Percentiles rank a stretch among this genome's conserved stretches.
phyloP scores from a whole-genome alignment of 2,797 vertebrate species.

The Pelochelys cantorii region DNA sequence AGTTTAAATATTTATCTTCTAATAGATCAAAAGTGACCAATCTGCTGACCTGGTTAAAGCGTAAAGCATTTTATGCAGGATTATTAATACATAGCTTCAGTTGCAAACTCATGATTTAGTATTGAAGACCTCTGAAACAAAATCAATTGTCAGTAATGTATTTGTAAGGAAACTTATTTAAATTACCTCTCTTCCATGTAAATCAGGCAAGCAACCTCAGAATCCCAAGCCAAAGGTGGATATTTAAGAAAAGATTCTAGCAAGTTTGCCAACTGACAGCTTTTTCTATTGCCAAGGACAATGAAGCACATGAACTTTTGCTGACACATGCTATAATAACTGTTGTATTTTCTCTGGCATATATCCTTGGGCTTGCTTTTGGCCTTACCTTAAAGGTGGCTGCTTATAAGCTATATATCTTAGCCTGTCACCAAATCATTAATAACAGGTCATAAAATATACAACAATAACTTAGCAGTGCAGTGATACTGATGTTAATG shows the following conservation, averaged over 20 bases:
- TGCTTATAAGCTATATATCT: constrained; percentile 71
- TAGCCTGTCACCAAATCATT: constrained; percentile 72
- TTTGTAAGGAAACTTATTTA: constrained; percentile 75
- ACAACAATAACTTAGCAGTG: constrained; percentile 67
- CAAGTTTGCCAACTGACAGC: constrained; percentile 74
- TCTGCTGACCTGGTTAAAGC: constrained; percentile 69
- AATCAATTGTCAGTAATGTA: constrained; percentile 74
- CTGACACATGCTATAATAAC: constrained; percentile 76
- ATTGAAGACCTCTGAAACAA: constrained; percentile 71
- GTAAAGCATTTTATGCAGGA: constrained; percentile 63
- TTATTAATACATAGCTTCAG: constrained; percentile 71
- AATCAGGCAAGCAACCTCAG: constrained; percentile 75
- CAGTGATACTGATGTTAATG: constrained; percentile 73
- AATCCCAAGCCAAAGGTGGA: constrained; percentile 73
- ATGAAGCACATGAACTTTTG: constrained; percentile 56
- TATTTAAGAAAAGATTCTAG: constrained; percentile 72
- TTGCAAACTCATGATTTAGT: constrained; percentile 67
- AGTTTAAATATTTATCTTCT: constrained; percentile 63
- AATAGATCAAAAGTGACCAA: constrained; percentile 69
- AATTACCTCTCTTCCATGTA: constrained; percentile 75
- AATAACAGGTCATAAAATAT: constrained; percentile 67
- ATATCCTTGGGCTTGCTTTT: constrained; percentile 70
- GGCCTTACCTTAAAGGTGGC: constrained; percentile 73
- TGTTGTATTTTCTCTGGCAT: constrained; percentile 75
- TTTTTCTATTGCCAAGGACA: constrained; percentile 78